Base-by-base conservation (phyloP, 1,140 invertebrate species). In the Pristionchus pacificus region DNA sequence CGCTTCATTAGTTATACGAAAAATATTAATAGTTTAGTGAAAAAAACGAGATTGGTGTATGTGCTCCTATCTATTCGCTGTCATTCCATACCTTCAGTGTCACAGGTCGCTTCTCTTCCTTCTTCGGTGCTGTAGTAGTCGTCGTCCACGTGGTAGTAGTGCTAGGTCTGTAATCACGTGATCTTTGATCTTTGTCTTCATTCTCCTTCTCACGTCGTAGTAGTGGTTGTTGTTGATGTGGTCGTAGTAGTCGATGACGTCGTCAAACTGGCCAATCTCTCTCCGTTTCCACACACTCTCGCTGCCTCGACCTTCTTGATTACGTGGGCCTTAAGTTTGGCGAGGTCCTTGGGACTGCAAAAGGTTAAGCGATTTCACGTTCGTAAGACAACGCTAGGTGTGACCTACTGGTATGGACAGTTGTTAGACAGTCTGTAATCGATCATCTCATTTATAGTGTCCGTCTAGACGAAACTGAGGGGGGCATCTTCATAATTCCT, bases 141-240 rank as follows among this genome's bases (percentile, higher is more conserved):
- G 28, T 3, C 3, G 13, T 15, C 25, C 29, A 6, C 27, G 55
- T 29, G 28, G 70, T 71, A 24, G 70, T 49, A 3, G 71, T 71
- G 13, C 32, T 24, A 13, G 31, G 15, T 24, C 65, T 74, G 28
- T 71, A 70, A 6, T 15, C 70, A 19, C 66, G 68, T 15, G 10
- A 67, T 70, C 28, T 68, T 68, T 68, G 66, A 30, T 27, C n/a
- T n/a, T n/a, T n/a, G 63, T 27, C 63, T 33, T 60, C 27, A 60
- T 28, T 33, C 13, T 65, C 13, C 24, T 64, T 24, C 1, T 64
- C 24, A 25, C 24, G 28, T 59, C 2, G 28, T 68, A 10, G 67
- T 60, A 15, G 67, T 30, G 24, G 68, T 70, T 38, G 65, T 60
- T 31, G 28, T 55, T 13, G 57, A 25, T 38, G 24, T 28, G 13